These are phyloP conservation scores for Folsomia candida DNA, from an alignment of 2,888 invertebrate genomes.

Conservation along the genomic window DNA sequence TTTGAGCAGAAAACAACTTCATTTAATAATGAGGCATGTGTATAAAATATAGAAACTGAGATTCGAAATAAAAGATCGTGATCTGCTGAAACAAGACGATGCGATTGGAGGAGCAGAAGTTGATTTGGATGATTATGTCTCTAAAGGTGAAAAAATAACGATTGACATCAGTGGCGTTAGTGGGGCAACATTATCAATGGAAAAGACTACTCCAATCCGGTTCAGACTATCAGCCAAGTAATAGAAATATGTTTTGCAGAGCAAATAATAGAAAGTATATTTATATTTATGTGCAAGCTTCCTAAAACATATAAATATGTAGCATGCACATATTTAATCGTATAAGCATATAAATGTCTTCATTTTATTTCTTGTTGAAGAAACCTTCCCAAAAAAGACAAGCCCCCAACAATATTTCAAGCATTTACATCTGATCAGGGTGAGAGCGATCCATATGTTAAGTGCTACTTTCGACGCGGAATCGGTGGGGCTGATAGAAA, in stretches of 20 bases:
- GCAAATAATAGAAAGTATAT: too few relatives aligned
- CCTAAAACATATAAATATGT: too few relatives aligned
- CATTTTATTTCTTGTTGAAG: conserved; percentile 23
- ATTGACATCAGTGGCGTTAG: conserved; percentile 25
- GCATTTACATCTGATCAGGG: conserved; percentile 37
- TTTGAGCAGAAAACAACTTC: too few relatives aligned
- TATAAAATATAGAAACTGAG: conserved; percentile 39
- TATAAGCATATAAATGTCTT: too few relatives aligned
- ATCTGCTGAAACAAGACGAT: conserved; percentile 42
- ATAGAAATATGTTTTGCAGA: too few relatives aligned
- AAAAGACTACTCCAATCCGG: conserved; percentile 40
- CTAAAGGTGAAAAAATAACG: conserved; percentile 38
- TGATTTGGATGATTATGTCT: conserved; percentile 45
- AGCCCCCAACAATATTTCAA: conserved; percentile 30
- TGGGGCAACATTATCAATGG: conserved; percentile 38
- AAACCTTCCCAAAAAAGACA: conserved; percentile 42
- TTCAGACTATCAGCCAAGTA: conserved; percentile 44
- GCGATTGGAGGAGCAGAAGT: conserved; percentile 42
- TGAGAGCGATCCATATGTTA: conserved; percentile 48
- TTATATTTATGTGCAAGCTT: too few relatives aligned
- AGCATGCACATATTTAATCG: too few relatives aligned
- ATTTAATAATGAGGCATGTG: not conserved
- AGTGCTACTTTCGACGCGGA: conserved; percentile 43
- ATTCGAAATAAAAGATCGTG: conserved; percentile 43
- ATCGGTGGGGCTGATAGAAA: conserved; percentile 42